Evolutionary conservation across 2,797 vertebrate species (phyloP).

Genomic region (Syngnathus acus): DNA sequence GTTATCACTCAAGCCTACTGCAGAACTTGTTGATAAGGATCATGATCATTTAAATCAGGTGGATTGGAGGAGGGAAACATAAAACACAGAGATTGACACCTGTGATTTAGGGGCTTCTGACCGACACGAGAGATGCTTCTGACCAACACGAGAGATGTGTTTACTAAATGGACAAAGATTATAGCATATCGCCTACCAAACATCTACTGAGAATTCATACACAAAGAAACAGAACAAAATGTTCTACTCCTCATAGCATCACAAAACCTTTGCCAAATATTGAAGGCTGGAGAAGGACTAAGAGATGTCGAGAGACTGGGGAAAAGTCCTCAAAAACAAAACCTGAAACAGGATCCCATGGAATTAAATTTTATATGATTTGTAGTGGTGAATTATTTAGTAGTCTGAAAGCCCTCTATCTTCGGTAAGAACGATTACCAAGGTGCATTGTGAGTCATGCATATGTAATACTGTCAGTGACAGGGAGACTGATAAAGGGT

Average conservation of each 20-base stretch:
- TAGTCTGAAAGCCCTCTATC: slow-evolving; percentile 59
- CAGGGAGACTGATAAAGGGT: neutral
- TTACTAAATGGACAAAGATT: no score
- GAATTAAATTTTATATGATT: slow-evolving; percentile 53
- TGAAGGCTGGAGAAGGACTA: neutral
- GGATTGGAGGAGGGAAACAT: no score
- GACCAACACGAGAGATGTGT: no score
- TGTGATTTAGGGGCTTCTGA: no score
- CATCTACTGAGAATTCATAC: no score
- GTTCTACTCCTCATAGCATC: slow-evolving; percentile 13
- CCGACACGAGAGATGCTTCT: no score
- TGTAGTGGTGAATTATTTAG: slow-evolving; percentile 65
- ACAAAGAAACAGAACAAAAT: no score
- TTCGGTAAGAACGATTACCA: slow-evolving; percentile 46
- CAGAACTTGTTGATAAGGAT: no score
- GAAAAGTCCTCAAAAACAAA: slow-evolving; percentile 43
- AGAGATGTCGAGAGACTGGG: slow-evolving; percentile 5
- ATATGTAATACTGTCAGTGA: slow-evolving; percentile 8
- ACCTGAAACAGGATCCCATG: slow-evolving; percentile 54
- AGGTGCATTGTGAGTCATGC: slow-evolving; percentile 49
- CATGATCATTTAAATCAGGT: no score
- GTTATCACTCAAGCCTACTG: no score
- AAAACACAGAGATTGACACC: no score
- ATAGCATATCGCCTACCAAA: no score
- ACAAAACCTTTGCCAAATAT: slow-evolving; percentile 11